These are phyloP conservation scores for Aethes cnicana DNA, from an alignment of 2,888 invertebrate genomes.

Conservation along the genomic window DNA sequence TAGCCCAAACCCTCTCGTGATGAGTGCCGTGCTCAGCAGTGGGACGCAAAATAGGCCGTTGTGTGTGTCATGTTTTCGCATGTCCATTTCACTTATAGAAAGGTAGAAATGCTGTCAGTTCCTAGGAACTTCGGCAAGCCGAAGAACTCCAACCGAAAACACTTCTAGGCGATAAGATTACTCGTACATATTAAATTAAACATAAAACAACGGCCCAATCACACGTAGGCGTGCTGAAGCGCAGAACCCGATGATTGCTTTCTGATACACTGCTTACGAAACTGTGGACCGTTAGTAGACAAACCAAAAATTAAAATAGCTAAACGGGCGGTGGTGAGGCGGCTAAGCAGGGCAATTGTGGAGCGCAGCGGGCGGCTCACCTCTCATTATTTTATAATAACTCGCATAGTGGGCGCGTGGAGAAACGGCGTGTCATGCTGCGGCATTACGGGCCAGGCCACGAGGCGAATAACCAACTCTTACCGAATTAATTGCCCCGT, in stretches of 20 bases:
- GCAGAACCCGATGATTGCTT: slow-evolving; percentile 53
- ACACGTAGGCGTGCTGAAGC: slow-evolving; percentile 58
- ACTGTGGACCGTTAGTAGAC: slow-evolving; percentile 74
- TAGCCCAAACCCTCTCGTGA: too few relatives aligned
- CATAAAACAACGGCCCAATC: slow-evolving; percentile 34
- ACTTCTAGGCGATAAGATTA: slow-evolving; percentile 7
- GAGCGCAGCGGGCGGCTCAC: slow-evolving; percentile 76
- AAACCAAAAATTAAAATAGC: slow-evolving; percentile 82
- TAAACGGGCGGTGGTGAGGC: slow-evolving; percentile 74
- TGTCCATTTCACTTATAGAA: too few relatives aligned
- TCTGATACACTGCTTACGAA: slow-evolving; percentile 67
- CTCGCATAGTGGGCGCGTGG: slow-evolving; percentile 65
- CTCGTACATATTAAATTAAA: slow-evolving; percentile 30
- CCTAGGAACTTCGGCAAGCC: too few relatives aligned
- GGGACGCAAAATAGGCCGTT: too few relatives aligned
- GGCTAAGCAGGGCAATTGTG: slow-evolving; percentile 80
- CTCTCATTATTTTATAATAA: slow-evolving; percentile 83
- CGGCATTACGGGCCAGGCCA: slow-evolving; percentile 43
- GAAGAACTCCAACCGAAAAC: not conserved
- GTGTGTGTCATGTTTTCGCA: too few relatives aligned
- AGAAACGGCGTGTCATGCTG: slow-evolving; percentile 74
- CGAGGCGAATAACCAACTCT: slow-evolving; percentile 65
- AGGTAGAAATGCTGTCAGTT: too few relatives aligned
- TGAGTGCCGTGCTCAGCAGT: too few relatives aligned
- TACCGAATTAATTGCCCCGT: slow-evolving; percentile 76